Evolutionary conservation across 2,797 vertebrate genomes (phyloP).

Genomic region (Gadopsis bispinosus): DNA sequence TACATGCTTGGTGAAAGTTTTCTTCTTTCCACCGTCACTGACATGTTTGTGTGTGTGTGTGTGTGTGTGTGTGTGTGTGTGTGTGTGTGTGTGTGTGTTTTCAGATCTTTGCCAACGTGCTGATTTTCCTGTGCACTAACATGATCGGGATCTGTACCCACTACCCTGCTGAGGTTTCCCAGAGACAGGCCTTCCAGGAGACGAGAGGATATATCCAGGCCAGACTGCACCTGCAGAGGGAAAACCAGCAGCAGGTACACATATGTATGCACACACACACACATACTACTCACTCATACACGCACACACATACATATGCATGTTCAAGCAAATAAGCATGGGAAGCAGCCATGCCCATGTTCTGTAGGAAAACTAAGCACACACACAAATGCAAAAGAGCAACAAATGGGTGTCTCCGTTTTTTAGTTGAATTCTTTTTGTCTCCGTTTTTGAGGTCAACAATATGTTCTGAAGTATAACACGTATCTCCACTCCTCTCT

Average conservation of each 20-base stretch:
- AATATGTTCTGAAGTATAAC: constrained; percentile 74
- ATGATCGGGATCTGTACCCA: constrained; percentile 97
- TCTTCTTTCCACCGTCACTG: neutral
- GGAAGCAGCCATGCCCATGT: neutral
- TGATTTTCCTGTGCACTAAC: constrained; percentile 96
- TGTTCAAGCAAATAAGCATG: constrained; percentile 34
- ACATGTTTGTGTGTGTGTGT: constrained; percentile 46
- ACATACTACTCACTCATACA: constrained; percentile 2
- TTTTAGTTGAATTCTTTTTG: constrained; percentile 61
- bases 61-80: constrained; percentile 31
- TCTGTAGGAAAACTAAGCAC: constrained; percentile 28
- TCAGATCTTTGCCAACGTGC: constrained; percentile 92
- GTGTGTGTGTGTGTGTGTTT: constrained; percentile 38
- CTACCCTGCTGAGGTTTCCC: constrained; percentile 96
- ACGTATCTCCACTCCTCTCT: constrained; percentile 56
- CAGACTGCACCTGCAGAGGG: constrained; percentile 92
- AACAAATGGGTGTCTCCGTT: constrained; percentile 61
- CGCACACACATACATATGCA: constrained; percentile 8
- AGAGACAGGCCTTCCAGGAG: constrained; percentile 98
- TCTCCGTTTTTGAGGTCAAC: constrained; percentile 70
- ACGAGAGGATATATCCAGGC: constrained; percentile 97
- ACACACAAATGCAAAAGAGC: constrained; percentile 64
- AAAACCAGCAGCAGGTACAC: constrained; percentile 96
- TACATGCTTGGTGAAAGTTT: constrained; percentile 14
- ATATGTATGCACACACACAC: constrained; percentile 3